Base-by-base conservation (phyloP, 1,140 invertebrate genomes). In the Brevipalpus yothersi region DNA sequence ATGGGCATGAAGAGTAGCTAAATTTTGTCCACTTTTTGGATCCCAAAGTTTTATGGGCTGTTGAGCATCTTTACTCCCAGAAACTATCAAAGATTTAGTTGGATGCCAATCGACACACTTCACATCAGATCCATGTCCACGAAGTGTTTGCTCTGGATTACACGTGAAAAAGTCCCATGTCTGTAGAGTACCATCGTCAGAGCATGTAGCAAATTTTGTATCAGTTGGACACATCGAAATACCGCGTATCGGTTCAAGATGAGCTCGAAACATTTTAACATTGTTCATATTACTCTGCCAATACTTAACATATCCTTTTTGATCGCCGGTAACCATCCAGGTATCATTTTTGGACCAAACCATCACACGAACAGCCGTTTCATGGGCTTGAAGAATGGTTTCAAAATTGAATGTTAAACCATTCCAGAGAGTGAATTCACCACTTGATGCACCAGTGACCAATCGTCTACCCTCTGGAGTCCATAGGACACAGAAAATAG, bases 281-380 rank as follows among this genome's bases (percentile, higher is more conserved):
- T 99, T 99, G 76, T 99, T 99, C 94, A 99, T 99, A 75, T 99
- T 99, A 65, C 90, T 92, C 77, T 99, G 95, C 95, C 95, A 99
- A 75, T 99, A 99, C 69, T 99, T 99, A 51, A 99, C 89, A 70
- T 89, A 98, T 41, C 95, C 95, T 53, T 83, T 82, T 70, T 98
- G 91, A 75, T 99, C 95, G 12, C 88, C 95, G 0, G 94, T 98
- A 49, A 99, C 85, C 90, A 99, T 94, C 95, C 95, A 99, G 65
- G 85, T 82, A 75, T 97, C 93, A 70, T 92, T 95, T 70, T 96
- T 88, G 43, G 91, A 96, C 95, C 95, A 99, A 13, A 92, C 85
- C 93, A 99, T 97, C 19, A 91, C 90, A 59, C 95, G 77, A 9
- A 99, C 92, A 10, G 93, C 86, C 60, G 85, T 86, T 70, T 98